Base-by-base conservation (phyloP, 1,140 invertebrate species). In the Conus betulinus region DNA sequence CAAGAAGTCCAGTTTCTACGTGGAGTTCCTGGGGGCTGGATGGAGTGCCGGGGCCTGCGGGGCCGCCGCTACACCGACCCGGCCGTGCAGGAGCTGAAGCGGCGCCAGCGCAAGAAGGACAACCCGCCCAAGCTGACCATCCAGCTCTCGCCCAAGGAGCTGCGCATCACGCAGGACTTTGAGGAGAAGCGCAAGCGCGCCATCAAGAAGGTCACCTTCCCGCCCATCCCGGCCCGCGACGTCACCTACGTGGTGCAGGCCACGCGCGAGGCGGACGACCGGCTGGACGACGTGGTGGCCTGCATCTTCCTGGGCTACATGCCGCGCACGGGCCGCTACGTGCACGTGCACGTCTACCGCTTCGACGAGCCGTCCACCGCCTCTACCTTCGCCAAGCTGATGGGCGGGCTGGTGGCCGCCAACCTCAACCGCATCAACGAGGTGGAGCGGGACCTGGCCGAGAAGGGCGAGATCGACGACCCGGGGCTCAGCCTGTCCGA, bases 1-100 rank as follows among this genome's bases (percentile, higher is more conserved):
- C 57, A 89, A 90, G 55, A 98, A 98, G 96, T 99, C 99, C 95
- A 98, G 98, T 60, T 99, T 99, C 95, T 99, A 99, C 95, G 98
- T 99, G 81, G 99, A 98, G 98, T 99, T 99, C 96, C 96, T 99
- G 91, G 99, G 91, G 99, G 99, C 39, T 98, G 98, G 91, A 98
- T 98, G 96, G 98, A 99, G 96, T 97, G 98, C 57, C 97, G 98
- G 91, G 98, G 98, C 23, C 96, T 99, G 89, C 96, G 98, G 20
- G 98, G 98, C 82, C 96, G 97, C 17, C 97, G 97, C 91, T 97
- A 97, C 92, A 97, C 98, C 3, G 95, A 97, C 53, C 97, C 98
- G 2, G 98, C 98, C 71, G 97, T 99, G 91, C 96, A 97, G 87
- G 97, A 98, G 92, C 96, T 99, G 88, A 96, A 98, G 89, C 97